Evolutionary conservation across 2,888 invertebrate genomes (phyloP).

Genomic region (Melipona bicolor): DNA sequence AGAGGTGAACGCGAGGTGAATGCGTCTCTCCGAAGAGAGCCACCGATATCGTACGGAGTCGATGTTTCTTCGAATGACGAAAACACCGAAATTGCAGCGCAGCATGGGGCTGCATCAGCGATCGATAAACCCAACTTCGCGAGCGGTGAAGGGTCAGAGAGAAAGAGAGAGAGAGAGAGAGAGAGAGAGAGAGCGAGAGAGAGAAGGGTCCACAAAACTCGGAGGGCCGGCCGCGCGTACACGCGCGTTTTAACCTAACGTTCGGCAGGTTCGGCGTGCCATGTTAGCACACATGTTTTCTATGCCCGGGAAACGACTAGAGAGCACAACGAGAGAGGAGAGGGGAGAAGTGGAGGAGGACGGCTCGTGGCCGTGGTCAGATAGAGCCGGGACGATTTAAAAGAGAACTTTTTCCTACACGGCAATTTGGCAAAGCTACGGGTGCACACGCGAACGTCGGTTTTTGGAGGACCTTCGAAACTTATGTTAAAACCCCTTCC

Average conservation of each 20-base stretch:
- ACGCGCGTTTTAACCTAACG: constrained; percentile 67
- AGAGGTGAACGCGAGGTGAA: neutral
- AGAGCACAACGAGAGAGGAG: constrained; percentile 37
- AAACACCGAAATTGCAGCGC: constrained; percentile 60
- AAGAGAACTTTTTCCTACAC: constrained; percentile 77
- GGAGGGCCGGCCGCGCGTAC: constrained; percentile 57
- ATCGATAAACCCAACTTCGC: constrained; percentile 71
- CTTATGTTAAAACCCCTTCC: constrained; percentile 67
- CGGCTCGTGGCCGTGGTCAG: constrained; percentile 28
- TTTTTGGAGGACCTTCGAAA: constrained; percentile 79
- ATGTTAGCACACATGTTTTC: constrained; percentile 69
- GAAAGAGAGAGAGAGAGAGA: too few relatives aligned
- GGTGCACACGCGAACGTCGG: constrained; percentile 67
- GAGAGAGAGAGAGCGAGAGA: constrained; percentile 1
- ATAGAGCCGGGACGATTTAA: constrained; percentile 62
- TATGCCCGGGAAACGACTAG: constrained; percentile 59
- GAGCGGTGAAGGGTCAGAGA: constrained; percentile 64
- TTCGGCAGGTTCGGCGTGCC: constrained; percentile 62
- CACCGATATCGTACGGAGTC: constrained; percentile 24
- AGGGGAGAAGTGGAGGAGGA: constrained; percentile 6
- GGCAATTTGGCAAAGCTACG: constrained; percentile 79
- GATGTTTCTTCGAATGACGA: constrained; percentile 55
- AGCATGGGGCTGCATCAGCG: constrained; percentile 66
- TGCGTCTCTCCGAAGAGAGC: neutral
- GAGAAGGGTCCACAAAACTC: constrained; percentile 65